These are phyloP conservation scores for Homalodisca vitripennis DNA, from an alignment of 1,140 invertebrate genomes.

Conservation along the genomic window DNA sequence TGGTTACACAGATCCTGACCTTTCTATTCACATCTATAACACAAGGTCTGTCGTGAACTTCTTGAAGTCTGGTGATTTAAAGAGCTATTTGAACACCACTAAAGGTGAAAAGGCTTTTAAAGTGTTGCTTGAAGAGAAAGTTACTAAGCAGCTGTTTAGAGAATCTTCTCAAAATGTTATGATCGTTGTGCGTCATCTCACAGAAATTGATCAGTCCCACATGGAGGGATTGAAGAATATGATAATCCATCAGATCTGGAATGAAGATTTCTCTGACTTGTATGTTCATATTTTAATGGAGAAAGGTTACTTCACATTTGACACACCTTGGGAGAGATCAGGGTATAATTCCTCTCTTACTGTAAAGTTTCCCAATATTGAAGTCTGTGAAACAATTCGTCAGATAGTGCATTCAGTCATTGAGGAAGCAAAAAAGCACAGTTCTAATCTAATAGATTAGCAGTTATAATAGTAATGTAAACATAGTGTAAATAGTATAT, in stretches of 20 bases:
- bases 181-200: neutral
- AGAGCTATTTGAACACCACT: neutral
- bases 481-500: too few species aligned
- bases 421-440: neutral
- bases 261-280: neutral
- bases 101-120: neutral
- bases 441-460: neutral
- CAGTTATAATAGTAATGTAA: too few species aligned
- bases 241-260: neutral
- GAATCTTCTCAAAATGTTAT: neutral
- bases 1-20: slow-evolving; percentile 8
- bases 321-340: neutral
- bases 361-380: neutral
- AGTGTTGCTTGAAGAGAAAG: neutral
- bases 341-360: neutral
- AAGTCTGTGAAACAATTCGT: neutral
- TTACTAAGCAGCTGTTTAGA: neutral
- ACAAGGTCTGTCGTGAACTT: neutral
- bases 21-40: neutral
- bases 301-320: neutral
- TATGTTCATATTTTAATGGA: neutral
- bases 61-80: neutral
- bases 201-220: neutral
- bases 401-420: neutral
- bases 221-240: neutral